Evolutionary conservation across 2,888 invertebrate species (phyloP).

Genomic region (Drosophila pegasa): DNA sequence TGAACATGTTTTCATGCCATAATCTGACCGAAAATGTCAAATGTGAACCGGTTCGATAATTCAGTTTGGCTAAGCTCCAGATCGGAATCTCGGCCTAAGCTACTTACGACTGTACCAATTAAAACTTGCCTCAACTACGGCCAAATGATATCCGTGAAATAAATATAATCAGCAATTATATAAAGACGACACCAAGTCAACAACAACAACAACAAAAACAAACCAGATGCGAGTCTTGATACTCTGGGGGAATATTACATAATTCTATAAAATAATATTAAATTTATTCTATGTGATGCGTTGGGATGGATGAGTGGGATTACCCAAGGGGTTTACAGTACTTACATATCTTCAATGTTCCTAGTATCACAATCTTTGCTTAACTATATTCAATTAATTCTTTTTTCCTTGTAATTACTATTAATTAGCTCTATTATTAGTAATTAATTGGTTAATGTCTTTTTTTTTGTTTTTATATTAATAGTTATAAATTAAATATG

Average conservation of each 20-base stretch:
- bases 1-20: conserved; percentile 12
- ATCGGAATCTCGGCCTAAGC: conserved; percentile 36
- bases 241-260: background rate
- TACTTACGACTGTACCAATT: conserved; percentile 31
- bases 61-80: conserved; percentile 24
- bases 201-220: conserved; percentile 18
- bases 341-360: too few species aligned
- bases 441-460: too few species aligned
- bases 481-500: too few species aligned
- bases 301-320: background rate
- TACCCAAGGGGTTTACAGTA: background rate
- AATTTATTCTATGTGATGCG: background rate
- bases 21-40: conserved; percentile 30
- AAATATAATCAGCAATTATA: conserved; percentile 13
- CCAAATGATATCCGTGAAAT: conserved; percentile 29
- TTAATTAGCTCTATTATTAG: too few species aligned
- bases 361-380: background rate
- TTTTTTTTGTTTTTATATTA: too few species aligned
- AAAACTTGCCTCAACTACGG: conserved; percentile 5
- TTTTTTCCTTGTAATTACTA: too few species aligned
- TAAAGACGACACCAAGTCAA: background rate
- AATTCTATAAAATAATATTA: background rate
- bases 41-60: conserved; percentile 34
- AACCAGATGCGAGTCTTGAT: background rate
- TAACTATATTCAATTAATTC: background rate